phyloP scores from a whole-genome alignment of 2,113 vertebrate species.

The Laticauda colubrina region DNA sequence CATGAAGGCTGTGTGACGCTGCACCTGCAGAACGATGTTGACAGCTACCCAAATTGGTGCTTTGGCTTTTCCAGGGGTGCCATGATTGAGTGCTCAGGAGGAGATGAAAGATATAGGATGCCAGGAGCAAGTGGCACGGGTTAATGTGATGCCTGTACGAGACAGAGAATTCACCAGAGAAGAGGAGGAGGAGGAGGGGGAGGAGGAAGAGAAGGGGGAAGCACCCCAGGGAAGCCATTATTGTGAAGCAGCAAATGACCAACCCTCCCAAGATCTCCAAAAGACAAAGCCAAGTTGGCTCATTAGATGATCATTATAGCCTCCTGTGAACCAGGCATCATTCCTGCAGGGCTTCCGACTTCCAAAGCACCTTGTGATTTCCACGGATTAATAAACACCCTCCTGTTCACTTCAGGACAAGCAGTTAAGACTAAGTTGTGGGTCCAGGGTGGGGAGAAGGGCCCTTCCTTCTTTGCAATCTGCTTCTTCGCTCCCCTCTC shows the following conservation, averaged over 20 bases:
- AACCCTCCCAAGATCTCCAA: neutral
- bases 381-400: neutral
- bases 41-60: neutral
- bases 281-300: neutral
- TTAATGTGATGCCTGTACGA: neutral
- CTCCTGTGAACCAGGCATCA: fast-evolving
- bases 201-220: too few relatives aligned
- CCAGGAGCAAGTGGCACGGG: neutral
- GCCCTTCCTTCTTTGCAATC: too few relatives aligned
- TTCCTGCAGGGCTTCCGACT: too few relatives aligned
- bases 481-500: neutral
- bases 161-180: too few relatives aligned
- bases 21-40: neutral
- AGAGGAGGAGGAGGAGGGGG: neutral
- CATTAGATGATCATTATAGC: neutral
- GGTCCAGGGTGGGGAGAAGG: neutral
- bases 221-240: neutral
- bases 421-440: neutral
- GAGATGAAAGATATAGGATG: neutral
- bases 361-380: neutral
- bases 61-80: neutral
- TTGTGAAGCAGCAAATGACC: neutral
- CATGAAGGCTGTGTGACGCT: neutral
- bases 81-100: neutral
- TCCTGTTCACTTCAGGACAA: neutral